These are phyloP conservation scores for Bilobella aurantiaca DNA, from an alignment of 1,140 invertebrate species.

Conservation along the genomic window DNA sequence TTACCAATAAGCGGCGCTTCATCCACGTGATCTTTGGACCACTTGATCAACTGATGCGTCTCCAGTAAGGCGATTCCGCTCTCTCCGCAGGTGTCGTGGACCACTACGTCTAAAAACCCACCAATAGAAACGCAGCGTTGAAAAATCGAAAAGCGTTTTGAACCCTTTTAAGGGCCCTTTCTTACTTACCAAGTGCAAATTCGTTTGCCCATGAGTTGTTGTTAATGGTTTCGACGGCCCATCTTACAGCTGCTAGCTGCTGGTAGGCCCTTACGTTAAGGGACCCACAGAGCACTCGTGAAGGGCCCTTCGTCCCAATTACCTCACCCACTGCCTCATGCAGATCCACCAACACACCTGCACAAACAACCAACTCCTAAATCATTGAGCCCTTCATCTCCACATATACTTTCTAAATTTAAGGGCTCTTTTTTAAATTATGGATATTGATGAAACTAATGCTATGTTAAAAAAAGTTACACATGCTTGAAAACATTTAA, in stretches of 20 bases:
- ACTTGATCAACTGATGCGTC: conserved; percentile 28
- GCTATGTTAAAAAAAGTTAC: neutral
- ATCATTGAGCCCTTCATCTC: no score
- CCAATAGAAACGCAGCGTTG: conserved; percentile 14
- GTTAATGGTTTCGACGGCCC: conserved; percentile 33
- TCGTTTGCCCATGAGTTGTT: conserved; percentile 33
- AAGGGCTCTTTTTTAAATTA: no score
- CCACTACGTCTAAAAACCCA: conserved; percentile 26
- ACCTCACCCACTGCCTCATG: conserved; percentile 19
- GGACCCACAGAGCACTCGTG: conserved; percentile 21
- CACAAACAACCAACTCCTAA: no score
- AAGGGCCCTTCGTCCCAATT: conserved; percentile 18
- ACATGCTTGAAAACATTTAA: no score
- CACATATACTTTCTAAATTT: no score
- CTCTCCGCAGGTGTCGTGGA: conserved; percentile 34
- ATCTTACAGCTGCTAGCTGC: conserved; percentile 29
- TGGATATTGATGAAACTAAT: conserved; percentile 1
- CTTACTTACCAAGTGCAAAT: conserved; percentile 27
- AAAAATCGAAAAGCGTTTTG: neutral
- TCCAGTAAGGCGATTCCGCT: conserved; percentile 23
- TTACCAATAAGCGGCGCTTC: conserved; percentile 33
- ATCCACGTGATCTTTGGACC: conserved; percentile 25
- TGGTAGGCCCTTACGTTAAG: conserved; percentile 33
- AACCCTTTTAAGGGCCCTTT: neutral
- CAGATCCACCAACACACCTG: conserved; percentile 33